phyloP scores from a whole-genome alignment of 2,113 vertebrate genomes.

The Crotophaga sulcirostris region DNA sequence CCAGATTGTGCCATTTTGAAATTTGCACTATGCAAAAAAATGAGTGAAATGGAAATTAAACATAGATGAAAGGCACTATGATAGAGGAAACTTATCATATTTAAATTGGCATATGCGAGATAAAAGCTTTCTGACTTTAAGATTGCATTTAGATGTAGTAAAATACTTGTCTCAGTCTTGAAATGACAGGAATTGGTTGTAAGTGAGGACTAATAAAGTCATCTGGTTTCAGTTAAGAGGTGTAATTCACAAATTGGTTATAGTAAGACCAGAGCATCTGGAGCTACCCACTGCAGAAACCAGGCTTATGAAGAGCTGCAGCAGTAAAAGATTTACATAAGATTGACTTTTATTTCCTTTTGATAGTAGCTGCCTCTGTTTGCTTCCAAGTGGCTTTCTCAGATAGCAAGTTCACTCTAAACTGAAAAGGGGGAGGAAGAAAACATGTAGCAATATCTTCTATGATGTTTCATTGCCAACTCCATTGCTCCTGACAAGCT shows the following conservation, averaged over 20 bases:
- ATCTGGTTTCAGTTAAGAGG: neutral
- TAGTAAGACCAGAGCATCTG: neutral
- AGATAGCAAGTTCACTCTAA: neutral
- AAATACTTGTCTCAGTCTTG: neutral
- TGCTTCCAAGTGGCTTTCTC: neutral
- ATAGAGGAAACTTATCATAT: neutral
- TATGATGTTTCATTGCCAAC: neutral
- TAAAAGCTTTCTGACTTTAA: neutral
- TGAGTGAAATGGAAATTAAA: neutral
- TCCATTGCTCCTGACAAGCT: slow-evolving; percentile 30
- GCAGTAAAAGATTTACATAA: neutral
- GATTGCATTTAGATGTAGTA: neutral
- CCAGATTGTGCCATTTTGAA: neutral
- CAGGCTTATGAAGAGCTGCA: neutral
- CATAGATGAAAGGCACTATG: neutral
- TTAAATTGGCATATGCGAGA: neutral
- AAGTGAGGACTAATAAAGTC: neutral
- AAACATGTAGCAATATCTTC: neutral
- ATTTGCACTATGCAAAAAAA: neutral
- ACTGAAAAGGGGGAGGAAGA: neutral
- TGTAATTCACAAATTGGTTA: neutral
- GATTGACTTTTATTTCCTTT: neutral
- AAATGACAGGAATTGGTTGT: neutral
- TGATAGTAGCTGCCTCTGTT: neutral
- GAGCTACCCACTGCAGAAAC: neutral